These are phyloP conservation scores for Cnemophilus loriae DNA, from an alignment of 2,113 vertebrate species.

Conservation along the genomic window DNA sequence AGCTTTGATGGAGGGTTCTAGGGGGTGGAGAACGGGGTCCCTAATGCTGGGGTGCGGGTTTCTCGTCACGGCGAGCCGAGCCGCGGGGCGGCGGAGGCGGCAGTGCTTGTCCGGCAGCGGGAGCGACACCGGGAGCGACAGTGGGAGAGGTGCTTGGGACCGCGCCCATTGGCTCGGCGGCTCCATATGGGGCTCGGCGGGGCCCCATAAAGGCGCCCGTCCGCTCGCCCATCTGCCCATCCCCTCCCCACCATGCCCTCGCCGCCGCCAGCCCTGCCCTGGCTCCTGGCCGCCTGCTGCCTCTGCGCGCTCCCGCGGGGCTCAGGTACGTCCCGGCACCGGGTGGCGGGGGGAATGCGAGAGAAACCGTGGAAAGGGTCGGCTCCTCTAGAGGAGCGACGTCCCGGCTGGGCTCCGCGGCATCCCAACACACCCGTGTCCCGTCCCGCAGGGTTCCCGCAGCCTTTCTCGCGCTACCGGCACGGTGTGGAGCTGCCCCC, in stretches of 20 bases:
- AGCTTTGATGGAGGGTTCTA: not conserved
- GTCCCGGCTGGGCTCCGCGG: not conserved
- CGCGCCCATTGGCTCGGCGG: constrained; percentile 8
- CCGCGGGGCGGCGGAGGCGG: not conserved
- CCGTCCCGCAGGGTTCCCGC: constrained; percentile 51
- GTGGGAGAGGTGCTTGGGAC: not conserved
- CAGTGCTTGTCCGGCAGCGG: not conserved
- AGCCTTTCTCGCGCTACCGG: not conserved
- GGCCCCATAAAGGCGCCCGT: not conserved
- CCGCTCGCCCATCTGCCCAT: accelerated
- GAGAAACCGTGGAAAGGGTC: accelerated
- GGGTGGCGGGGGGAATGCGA: accelerated
- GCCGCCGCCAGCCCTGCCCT: not conserved
- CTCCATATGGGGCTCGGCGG: not conserved
- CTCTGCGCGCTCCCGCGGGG: constrained; percentile 18
- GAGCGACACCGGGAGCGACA: not conserved
- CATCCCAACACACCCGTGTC: not conserved
- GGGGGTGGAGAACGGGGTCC: no score
- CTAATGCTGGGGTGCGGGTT: accelerated
- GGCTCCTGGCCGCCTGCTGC: constrained; percentile 44
- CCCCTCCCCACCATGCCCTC: not conserved
- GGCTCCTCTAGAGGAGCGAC: not conserved
- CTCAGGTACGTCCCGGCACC: not conserved
- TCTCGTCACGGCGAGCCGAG: not conserved
- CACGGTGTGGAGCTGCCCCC: not conserved